Evolutionary conservation across 2,797 vertebrate species (phyloP).

Genomic region (Lacerta agilis): DNA sequence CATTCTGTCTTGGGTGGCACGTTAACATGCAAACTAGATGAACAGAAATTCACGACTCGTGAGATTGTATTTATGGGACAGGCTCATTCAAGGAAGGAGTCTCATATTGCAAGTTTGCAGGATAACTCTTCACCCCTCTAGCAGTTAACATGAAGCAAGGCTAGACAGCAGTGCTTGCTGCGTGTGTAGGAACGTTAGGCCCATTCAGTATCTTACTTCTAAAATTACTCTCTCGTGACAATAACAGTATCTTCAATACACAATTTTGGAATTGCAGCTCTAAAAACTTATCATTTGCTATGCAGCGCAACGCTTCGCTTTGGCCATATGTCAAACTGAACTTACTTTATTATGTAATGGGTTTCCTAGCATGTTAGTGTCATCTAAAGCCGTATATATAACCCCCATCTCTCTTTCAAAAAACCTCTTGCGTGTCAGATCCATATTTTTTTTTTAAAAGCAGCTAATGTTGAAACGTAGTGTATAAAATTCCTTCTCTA

Average conservation of each 20-base stretch:
- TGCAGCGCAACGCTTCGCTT: not conserved
- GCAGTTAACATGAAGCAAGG: not conserved
- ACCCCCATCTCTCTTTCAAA: not conserved
- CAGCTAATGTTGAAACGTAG: not conserved
- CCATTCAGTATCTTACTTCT: not conserved
- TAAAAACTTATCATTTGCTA: not conserved
- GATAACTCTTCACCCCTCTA: no score
- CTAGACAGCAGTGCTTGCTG: not conserved
- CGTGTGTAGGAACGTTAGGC: not conserved
- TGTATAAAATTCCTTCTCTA: not conserved
- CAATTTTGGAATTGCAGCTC: not conserved
- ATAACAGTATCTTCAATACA: not conserved
- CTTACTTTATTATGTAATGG: not conserved
- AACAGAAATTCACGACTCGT: no score
- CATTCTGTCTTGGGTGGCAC: not conserved
- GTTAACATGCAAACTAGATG: not conserved
- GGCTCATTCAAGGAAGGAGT: no score
- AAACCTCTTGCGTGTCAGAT: slow-evolving; percentile 4
- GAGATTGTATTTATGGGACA: no score
- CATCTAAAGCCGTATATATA: not conserved
- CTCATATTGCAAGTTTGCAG: no score
- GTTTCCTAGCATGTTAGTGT: not conserved
- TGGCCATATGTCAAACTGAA: not conserved
- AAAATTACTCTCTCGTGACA: not conserved
- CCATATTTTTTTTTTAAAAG: not conserved